Evolutionary conservation across 2,113 vertebrate genomes (phyloP).

Genomic region (Loxodonta africana): DNA sequence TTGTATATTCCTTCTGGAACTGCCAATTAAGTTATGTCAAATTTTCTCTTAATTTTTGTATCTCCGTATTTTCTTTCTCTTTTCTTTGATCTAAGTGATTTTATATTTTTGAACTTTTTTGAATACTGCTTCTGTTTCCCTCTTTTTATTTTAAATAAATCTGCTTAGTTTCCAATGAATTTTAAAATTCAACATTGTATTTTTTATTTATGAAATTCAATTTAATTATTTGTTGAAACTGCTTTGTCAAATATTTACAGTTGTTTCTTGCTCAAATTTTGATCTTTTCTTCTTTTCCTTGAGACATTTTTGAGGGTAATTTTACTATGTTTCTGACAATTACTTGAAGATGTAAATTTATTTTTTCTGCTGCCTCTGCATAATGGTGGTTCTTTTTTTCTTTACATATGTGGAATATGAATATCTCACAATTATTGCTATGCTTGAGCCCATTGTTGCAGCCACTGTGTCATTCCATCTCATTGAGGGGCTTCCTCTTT

Average conservation of each 20-base stretch:
- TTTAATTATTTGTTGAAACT: not conserved
- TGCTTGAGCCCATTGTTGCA: no score
- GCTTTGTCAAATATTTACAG: not conserved
- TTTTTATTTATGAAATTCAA: not conserved
- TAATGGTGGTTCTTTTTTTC: not conserved
- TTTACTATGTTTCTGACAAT: not conserved
- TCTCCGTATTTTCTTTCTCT: not conserved
- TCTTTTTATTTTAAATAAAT: not conserved
- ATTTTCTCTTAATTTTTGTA: not conserved
- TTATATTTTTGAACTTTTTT: not conserved
- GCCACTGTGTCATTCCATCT: no score
- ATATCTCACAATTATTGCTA: no score
- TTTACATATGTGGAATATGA: not conserved
- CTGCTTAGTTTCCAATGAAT: not conserved
- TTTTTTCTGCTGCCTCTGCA: not conserved
- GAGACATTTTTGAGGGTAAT: not conserved
- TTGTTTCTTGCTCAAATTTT: not conserved
- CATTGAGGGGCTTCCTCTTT: no score
- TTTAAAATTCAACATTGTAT: not conserved
- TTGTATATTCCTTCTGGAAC: not conserved
- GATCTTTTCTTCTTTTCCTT: not conserved
- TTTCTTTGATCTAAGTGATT: not conserved
- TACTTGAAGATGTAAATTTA: not conserved
- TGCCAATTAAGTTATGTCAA: not conserved
- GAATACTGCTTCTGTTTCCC: not conserved